Evolutionary conservation across 2,888 invertebrate species (phyloP), one percentile per base, ranked within the genome.

Genomic region (Agrochola lota): DNA sequence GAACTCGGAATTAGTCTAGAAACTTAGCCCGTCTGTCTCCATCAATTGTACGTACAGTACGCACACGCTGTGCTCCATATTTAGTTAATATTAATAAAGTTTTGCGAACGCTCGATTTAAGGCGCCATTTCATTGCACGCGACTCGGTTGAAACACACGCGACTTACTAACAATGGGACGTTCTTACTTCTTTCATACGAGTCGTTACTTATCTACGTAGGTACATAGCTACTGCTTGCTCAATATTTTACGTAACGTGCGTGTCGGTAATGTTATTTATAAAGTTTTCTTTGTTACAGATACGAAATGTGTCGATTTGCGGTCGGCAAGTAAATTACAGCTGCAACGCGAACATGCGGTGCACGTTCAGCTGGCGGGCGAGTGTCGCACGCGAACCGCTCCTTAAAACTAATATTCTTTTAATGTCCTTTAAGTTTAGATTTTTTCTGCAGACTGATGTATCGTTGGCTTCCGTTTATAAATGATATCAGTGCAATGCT

Each of bases 331-430:
- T 63, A 71, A 60, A 64, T 73, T 72, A 71, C 59, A 64, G 57
- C 62, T 74, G 71, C 77, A 82, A 35, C 74, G 55, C 59, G 59
- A 55, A 46, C 59, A 71, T 60, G 86, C 64, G 76, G 49, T 40
- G 57, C 71, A 30, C 8, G 43, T 23, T 52, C 30, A 26, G 57
- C 23, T 69, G 62, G 59, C 40, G 12, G 49, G n/a, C 6, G 46
- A 17, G 62, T 49, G 78, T 49, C 74, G 70, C 86, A 84, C 88
- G 88, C 86, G 62, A 81, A 72, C 64, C 68, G 69, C 80, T 77
- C 69, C 76, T 86, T 79, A 79, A 30, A 81, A 77, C 70, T 78
- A 75, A 80, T 80, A 77, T 57, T 80, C 55, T 85, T 80, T 75
- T 80, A 86, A 85, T 77, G 72, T 59, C 63, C 17, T 35, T 59